A percentile compares a stretch with the other conserved stretches of the same genome.
phyloP scores from a whole-genome alignment of 2,797 vertebrate genomes.

The Anguilla megastoma region DNA sequence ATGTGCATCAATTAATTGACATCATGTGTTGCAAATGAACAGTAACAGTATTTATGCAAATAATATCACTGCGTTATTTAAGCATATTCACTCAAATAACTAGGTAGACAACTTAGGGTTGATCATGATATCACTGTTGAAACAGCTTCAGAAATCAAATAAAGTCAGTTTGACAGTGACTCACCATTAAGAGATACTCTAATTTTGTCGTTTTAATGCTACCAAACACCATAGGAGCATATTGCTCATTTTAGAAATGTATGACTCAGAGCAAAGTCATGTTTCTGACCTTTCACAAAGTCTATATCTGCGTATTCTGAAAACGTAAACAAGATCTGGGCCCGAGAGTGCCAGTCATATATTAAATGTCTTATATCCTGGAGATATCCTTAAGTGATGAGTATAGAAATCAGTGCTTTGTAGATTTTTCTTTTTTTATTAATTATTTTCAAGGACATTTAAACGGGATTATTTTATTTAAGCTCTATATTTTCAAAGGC shows the following conservation, averaged over 20 bases:
- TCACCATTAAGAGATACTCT: neutral
- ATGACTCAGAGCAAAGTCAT: neutral
- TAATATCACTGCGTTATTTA: too few species aligned
- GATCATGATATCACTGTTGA: too few species aligned
- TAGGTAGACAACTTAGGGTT: too few species aligned
- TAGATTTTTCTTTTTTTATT: neutral
- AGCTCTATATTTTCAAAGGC: too few species aligned
- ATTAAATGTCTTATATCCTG: neutral
- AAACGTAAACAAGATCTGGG: neutral
- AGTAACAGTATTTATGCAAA: too few species aligned
- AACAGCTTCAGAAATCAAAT: too few species aligned
- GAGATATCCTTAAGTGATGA: neutral
- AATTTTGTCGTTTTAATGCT: too few species aligned
- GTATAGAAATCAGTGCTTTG: neutral
- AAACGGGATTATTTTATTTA: too few species aligned
- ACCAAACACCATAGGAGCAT: too few species aligned
- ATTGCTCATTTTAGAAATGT: too few species aligned
- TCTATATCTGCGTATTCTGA: neutral
- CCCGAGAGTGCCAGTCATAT: neutral
- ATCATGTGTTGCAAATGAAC: neutral
- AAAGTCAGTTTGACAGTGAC: too few species aligned
- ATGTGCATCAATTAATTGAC: neutral
- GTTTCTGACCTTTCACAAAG: neutral
- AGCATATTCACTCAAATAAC: too few species aligned
- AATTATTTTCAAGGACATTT: neutral